Evolutionary conservation across 2,888 invertebrate genomes (phyloP), one percentile per base, ranked within the genome.

Genomic region (Zootermopsis nevadensis): DNA sequence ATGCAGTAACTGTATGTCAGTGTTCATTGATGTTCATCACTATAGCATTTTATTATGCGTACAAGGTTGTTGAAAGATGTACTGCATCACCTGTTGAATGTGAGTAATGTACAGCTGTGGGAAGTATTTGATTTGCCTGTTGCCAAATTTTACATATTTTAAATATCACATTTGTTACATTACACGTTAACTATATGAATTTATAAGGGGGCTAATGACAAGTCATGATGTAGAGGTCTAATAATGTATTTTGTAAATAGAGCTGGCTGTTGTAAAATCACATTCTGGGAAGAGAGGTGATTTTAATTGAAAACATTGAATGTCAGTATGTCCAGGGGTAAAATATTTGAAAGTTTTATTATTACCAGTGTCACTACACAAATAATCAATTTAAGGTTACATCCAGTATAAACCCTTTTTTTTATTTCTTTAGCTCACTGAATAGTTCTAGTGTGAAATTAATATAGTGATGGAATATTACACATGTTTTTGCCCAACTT

Each of bases 161-260:
- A 60, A 60, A 60, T n/a, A 60, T 27, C 24, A 60, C n/a, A 1
- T 27, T 24, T 60, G 60, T 60, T 60, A 60, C 27, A 60, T 4
- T 60, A 60, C 60, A 60, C n/a, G 60, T 60, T 60, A 60, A n/a
- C n/a, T 60, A 60, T 60, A 27, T 60, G 60, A 60, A 60, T 60
- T 8, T 27, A n/a, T 60, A 27, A 60, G 60, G 8, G 19, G 48
- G 19, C 48, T 19, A 19, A 48, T n/a, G 19, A 38, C 15, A 48
- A 15, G 15, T 19, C 15, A 38, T 19, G 48, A 48, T 19, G 19
- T 48, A 19, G 48, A 48, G 19, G 15, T 8, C 19, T 19, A 42
- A 6, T 42, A 48, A 48, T 12, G 48, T 48, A 48, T 19, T 48
- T n/a, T 60, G 60, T 60, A 60, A 6, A 60, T 60, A 60, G 1